Evolutionary conservation across 2,888 invertebrate genomes (phyloP), one percentile per base, ranked within the genome.

Genomic region (Agrotis puta): DNA sequence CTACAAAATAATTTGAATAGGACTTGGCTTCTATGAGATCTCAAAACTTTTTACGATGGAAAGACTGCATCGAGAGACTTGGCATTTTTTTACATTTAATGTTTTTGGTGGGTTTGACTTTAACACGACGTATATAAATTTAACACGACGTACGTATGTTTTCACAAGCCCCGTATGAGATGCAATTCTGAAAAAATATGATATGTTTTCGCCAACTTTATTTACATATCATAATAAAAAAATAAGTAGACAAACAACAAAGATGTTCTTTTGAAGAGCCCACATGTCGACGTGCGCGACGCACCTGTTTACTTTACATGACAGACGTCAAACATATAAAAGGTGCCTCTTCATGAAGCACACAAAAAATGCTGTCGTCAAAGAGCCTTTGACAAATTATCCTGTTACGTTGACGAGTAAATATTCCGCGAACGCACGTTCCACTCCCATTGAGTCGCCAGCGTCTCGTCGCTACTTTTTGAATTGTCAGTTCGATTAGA

Each of bases 321-420:
- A 92, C 91, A 89, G 86, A 88, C 91, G 93, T 92, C 94, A 93
- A 92, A 93, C 87, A 90, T 91, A 89, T 89, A 90, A 92, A 90
- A 90, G 90, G 88, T 88, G 85, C 89, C 84, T 87, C 86, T 85
- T 85, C 79, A 73, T 56, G 68, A 79, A 84, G 82, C 85, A 89
- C 87, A 89, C 89, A 92, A 92, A 93, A 92, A 92, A 91, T 87
- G 86, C 86, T 74, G 73, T 87, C 86, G 85, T 92, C 91, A 92
- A 92, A 92, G 91, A 88, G 88, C 92, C 94, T 94, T 94, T 94
- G 94, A 94, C 92, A 92, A 94, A 94, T 94, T 93, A 93, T 92
- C 89, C 87, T 90, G 90, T 92, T 91, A 92, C 88, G 86, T 91
- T 90, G 91, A 90, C 92, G 89, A 85, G 89, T 85, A 89, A 90